Evolutionary conservation across 2,113 vertebrate genomes (phyloP), one percentile per base, ranked within the genome.

Genomic region (Cygnus atratus): DNA sequence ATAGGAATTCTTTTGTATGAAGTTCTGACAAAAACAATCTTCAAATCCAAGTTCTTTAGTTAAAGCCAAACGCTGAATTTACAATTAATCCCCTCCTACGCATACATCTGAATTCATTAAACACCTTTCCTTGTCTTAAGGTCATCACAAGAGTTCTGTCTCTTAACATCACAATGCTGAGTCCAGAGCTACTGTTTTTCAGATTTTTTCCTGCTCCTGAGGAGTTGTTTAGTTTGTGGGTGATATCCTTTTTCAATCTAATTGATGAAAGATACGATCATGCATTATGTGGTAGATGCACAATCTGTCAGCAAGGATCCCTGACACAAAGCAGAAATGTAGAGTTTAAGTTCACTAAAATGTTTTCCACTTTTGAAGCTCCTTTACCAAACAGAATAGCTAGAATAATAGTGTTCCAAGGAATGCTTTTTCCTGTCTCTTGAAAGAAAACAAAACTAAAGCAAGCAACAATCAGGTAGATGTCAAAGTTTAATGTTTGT

Each of bases 111-210:
- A 76, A n/a, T 87, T 95, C 61, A 96, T 92, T 92, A 88, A 76
- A 96, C 66, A 93, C 84, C 80, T 93, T 93, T 88, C 18, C 24
- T 84, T 39, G 54, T 41, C n/a, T 82, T 92, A 93, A 96, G 84
- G 88, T 89, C 91, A 94, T 25, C n/a, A 71, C 11, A 92, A 22
- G 26, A 70, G 5, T 74, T 87, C 76, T 77, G 5, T 63, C 13
- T 67, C 46, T 63, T 65, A 93, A 50, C 28, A 79, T 96, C 71
- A 82, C 39, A 33, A 10, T 70, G 33, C 26, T 80, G 39, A 82
- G 11, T 66, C 11, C 43, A 72, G 66, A 95, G 86, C 14, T 41
- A 62, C 2, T 75, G 25, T 3, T 52, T 67, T 84, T 80, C 29
- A 24, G 6, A 14, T 1, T 29, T 75, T 37, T 10, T 4, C 29